Conservation (phyloP, 2,888 invertebrate genomes). For the Pinctada fucata region DNA sequence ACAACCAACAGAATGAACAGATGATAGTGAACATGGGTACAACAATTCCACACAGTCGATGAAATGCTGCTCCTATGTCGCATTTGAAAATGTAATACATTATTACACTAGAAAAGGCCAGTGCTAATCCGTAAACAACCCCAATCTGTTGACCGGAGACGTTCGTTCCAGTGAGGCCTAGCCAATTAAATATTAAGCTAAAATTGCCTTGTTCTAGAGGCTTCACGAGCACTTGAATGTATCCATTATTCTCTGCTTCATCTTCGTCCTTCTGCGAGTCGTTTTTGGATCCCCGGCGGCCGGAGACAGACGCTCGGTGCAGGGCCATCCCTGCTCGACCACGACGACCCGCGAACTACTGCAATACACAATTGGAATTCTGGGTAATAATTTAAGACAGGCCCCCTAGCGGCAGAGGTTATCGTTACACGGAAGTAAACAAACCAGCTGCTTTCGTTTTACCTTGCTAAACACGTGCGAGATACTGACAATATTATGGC, state of each 20-base stretch:
- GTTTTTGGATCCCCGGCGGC: constrained; percentile 68
- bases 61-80: constrained; percentile 71
- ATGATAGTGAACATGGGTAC: constrained; percentile 74
- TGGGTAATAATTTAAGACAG: constrained; percentile 55
- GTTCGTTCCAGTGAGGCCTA: constrained; percentile 65
- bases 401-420: constrained; percentile 57
- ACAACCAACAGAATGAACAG: constrained; percentile 74
- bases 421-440: constrained; percentile 56
- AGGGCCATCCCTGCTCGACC: constrained; percentile 61
- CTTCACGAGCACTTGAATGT: constrained; percentile 80
- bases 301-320: constrained; percentile 61
- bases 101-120: constrained; percentile 58
- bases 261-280: constrained; percentile 69
- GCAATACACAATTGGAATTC: constrained; percentile 50
- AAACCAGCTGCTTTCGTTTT: constrained; percentile 39
- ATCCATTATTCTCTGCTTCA: constrained; percentile 86
- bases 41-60: constrained; percentile 67
- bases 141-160: constrained; percentile 65
- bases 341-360: constrained; percentile 21
- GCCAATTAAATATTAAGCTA: constrained; percentile 67
- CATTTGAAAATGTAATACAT: constrained; percentile 67
- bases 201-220: constrained; percentile 71
- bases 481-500: no score
- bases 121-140: constrained; percentile 62
- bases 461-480: neutral